Evolutionary conservation across 2,888 invertebrate species (phyloP).

Genomic region (Acanthococcus lagerstroemiae): DNA sequence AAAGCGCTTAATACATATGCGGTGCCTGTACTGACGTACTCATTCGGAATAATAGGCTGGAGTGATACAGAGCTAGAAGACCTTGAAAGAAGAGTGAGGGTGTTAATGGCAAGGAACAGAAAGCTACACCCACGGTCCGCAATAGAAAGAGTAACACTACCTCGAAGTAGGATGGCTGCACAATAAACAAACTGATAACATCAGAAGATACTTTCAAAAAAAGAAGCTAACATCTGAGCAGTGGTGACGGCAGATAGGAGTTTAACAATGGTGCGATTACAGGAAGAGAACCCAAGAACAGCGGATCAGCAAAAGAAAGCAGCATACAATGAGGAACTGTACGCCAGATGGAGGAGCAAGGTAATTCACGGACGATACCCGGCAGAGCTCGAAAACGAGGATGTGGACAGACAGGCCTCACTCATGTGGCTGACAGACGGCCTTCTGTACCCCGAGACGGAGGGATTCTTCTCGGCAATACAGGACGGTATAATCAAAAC

Average conservation of each 20-base stretch:
- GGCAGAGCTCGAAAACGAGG: not conserved
- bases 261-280: not conserved
- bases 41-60: conserved; percentile 33
- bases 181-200: not conserved
- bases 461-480: not conserved
- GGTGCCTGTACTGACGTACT: conserved; percentile 31
- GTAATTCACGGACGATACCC: not conserved
- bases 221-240: not conserved
- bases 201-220: not conserved
- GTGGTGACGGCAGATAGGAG: not conserved
- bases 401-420: not conserved
- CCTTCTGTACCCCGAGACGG: not conserved
- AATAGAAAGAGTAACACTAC: not conserved
- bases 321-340: not conserved
- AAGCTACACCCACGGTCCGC: not conserved
- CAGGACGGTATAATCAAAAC: not conserved
- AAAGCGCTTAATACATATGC: conserved; percentile 32
- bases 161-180: not conserved
- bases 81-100: conserved; percentile 7
- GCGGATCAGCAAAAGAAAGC: not conserved
- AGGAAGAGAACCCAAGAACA: not conserved
- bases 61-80: conserved; percentile 31
- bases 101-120: not conserved
- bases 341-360: not conserved
- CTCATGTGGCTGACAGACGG: not conserved